Conservation (phyloP, 2,888 invertebrate species). For the Adelognathus sp. region DNA sequence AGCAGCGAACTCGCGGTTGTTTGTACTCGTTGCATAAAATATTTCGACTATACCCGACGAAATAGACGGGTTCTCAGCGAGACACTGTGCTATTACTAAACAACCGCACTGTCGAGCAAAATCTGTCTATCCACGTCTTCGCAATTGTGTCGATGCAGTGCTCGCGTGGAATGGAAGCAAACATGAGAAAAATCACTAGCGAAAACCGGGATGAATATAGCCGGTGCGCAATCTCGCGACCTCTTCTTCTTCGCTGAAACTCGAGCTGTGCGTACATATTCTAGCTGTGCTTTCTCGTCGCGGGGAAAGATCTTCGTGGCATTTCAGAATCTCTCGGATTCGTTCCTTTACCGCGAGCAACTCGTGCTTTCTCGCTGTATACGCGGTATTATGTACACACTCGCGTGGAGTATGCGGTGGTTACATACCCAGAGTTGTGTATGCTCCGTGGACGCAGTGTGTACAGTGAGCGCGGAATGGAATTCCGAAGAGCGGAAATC, state of each 20-base stretch:
- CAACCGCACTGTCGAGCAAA: neutral
- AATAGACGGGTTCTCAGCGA: neutral
- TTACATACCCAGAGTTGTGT: conserved; percentile 46
- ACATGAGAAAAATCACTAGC: neutral
- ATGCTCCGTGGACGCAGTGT: conserved; percentile 29
- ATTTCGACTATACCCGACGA: neutral
- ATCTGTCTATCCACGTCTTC: neutral
- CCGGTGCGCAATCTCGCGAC: conserved; percentile 10
- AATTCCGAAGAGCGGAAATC: conserved; percentile 51
- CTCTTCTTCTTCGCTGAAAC: neutral
- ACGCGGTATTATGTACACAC: neutral
- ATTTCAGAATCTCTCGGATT: neutral
- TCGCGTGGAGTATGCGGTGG: conserved; percentile 36
- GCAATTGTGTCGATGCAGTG: conserved; percentile 33
- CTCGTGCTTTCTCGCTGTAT: neutral
- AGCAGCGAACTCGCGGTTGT: neutral
- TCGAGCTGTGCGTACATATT: neutral
- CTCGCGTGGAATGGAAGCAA: neutral
- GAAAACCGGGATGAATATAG: neutral
- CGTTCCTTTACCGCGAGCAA: neutral
- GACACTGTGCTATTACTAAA: neutral
- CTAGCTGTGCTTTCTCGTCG: conserved; percentile 13
- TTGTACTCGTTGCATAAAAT: neutral
- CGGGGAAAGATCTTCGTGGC: neutral
- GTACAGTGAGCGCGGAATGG: conserved; percentile 55